These are phyloP conservation scores for Holothuria leucospilota DNA, from an alignment of 53 echinoderm and acorn worm genomes.

Conservation along the genomic window DNA sequence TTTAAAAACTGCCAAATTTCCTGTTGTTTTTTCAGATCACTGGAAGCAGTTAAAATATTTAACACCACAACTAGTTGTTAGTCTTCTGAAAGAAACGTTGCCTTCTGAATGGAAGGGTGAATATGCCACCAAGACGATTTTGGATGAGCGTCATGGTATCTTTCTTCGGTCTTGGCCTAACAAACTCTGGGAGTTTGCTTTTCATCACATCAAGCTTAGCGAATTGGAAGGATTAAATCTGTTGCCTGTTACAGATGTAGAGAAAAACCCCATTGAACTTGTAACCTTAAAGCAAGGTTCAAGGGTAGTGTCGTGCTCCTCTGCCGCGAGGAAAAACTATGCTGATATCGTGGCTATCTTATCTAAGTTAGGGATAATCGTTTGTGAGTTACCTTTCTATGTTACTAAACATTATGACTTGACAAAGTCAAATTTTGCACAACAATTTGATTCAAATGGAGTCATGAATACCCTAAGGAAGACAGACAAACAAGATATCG, in stretches of 20 bases:
- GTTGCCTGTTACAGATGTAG: slow-evolving; percentile 7
- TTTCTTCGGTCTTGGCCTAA: slow-evolving; percentile 1
- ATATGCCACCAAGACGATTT: neutral
- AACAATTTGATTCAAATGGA: slow-evolving; percentile 13
- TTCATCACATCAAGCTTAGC: neutral
- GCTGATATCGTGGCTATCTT: neutral
- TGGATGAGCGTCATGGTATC: neutral
- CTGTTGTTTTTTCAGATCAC: neutral
- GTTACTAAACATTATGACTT: neutral
- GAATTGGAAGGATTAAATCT: slow-evolving; percentile 20
- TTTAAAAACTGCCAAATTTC: neutral
- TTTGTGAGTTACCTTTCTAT: neutral
- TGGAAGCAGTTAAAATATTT: slow-evolving; percentile 22
- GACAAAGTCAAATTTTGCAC: neutral
- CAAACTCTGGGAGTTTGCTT: slow-evolving; percentile 10
- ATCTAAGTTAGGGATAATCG: neutral
- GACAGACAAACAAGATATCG: slow-evolving; percentile 6
- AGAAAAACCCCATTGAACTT: slow-evolving; percentile 1
- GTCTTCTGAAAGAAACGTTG: slow-evolving; percentile 12
- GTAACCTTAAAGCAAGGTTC: neutral
- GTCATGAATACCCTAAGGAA: neutral
- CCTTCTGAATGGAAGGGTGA: neutral
- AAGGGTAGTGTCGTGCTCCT: neutral
- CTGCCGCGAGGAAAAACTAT: neutral
- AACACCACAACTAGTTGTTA: neutral